Evolutionary conservation across 2,113 vertebrate species (phyloP).

Genomic region (Budorcas taxicolor): DNA sequence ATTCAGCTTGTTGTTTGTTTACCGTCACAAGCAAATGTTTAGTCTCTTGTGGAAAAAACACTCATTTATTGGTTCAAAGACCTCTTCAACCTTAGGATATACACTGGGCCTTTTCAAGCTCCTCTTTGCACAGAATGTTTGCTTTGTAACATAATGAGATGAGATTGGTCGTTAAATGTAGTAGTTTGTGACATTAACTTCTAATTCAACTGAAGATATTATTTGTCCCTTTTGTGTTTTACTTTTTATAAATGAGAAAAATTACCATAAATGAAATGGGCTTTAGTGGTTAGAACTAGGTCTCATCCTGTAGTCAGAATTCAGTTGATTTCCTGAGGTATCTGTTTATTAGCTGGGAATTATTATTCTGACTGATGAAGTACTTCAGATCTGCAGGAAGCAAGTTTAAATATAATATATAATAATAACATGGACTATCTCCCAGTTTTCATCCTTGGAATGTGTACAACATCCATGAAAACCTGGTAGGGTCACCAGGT

Average conservation of each 20-base stretch:
- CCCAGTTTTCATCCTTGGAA: not conserved
- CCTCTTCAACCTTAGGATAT: not conserved
- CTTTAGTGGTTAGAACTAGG: not conserved
- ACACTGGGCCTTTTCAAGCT: not conserved
- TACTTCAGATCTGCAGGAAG: not conserved
- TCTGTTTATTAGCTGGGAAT: not conserved
- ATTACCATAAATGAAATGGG: not conserved
- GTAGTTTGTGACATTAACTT: not conserved
- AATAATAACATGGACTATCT: not conserved
- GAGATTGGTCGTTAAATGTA: not conserved
- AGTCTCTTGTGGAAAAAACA: not conserved
- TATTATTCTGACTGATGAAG: not conserved
- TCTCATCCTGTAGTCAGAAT: not conserved
- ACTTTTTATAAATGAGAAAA: constrained; percentile 11
- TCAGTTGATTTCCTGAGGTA: not conserved
- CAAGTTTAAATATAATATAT: not conserved
- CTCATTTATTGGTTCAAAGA: constrained; percentile 1
- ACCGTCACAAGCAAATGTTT: not conserved
- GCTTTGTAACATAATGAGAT: constrained; percentile 24
- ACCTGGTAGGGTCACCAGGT: not conserved
- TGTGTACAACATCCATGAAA: not conserved
- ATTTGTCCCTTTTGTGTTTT: not conserved
- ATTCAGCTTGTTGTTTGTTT: constrained; percentile 29
- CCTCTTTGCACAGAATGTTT: not conserved
- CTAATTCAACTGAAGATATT: not conserved